phyloP scores from a whole-genome alignment of 2,888 invertebrate genomes.

The Diplazon laetatorius region DNA sequence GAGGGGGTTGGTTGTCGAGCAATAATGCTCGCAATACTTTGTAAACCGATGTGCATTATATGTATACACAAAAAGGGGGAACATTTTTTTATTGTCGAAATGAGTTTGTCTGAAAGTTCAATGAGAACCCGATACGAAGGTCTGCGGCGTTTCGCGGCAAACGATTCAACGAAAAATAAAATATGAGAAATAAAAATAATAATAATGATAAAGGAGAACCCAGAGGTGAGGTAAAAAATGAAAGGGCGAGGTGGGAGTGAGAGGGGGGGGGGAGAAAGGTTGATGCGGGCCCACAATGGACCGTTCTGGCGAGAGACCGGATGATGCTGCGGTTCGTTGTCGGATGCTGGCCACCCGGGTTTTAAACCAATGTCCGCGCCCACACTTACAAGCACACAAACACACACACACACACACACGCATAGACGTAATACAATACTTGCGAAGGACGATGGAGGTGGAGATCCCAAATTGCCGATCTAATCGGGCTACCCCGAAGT shows the following conservation, averaged over 20 bases:
- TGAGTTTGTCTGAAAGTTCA: constrained; percentile 23
- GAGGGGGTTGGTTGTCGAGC: no score
- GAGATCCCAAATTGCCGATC: constrained; percentile 64
- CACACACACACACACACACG: background rate
- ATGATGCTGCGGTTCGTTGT: constrained; percentile 71
- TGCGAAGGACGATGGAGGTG: constrained; percentile 10
- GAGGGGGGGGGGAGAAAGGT: constrained; percentile 32
- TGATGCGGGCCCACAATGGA: constrained; percentile 61
- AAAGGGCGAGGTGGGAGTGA: constrained; percentile 65
- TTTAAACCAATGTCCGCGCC: constrained; percentile 57
- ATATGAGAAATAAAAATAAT: constrained; percentile 55
- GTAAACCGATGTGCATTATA: no score
- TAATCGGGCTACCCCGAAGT: constrained; percentile 60
- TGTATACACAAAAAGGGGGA: no score
- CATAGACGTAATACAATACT: constrained; percentile 8
- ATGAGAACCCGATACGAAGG: constrained; percentile 25
- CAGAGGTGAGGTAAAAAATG: constrained; percentile 66
- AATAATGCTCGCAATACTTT: no score
- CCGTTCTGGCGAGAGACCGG: constrained; percentile 63
- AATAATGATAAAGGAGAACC: no score
- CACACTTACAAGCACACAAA: no score
- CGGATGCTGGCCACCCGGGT: constrained; percentile 54
- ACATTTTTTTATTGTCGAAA: constrained; percentile 51
- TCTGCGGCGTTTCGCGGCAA: constrained; percentile 3
- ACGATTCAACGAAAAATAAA: constrained; percentile 37